phyloP scores from a whole-genome alignment of 1,140 invertebrate species.

The Phenacoccus solenopsis region DNA sequence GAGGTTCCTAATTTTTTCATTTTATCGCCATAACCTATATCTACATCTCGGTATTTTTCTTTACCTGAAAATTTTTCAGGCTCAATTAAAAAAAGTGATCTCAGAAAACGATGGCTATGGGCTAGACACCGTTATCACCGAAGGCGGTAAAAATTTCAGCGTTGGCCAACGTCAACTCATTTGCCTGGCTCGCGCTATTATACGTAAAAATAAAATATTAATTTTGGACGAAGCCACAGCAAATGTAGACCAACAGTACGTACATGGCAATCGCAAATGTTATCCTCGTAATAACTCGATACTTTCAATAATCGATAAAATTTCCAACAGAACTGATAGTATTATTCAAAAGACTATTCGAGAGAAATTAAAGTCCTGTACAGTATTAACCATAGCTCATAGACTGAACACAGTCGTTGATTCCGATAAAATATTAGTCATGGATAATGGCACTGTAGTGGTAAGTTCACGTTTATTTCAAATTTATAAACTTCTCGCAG shows the following conservation, averaged over 20 bases:
- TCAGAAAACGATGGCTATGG: conserved; percentile 37
- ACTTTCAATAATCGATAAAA: neutral
- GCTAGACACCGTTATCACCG: conserved; percentile 17
- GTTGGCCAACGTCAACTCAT: conserved; percentile 66
- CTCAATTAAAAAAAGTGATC: conserved; percentile 54
- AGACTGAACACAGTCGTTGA: conserved; percentile 56
- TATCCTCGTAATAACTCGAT: neutral
- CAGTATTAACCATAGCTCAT: conserved; percentile 70
- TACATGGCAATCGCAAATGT: neutral
- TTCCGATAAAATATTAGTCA: conserved; percentile 59
- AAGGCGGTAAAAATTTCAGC: conserved; percentile 44
- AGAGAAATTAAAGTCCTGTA: conserved; percentile 44
- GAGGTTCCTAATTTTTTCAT: conserved; percentile 36
- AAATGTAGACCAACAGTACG: conserved; percentile 44
- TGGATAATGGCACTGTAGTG: conserved; percentile 46
- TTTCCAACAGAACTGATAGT: conserved; percentile 43
- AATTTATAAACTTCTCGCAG: too few species aligned
- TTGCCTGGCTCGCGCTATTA: conserved; percentile 59
- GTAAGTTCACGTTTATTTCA: conserved; percentile 22
- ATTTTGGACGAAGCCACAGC: conserved; percentile 69
- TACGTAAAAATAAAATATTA: conserved; percentile 61
- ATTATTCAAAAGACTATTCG: conserved; percentile 48
- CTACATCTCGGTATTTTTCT: too few species aligned
- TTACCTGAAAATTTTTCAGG: conserved; percentile 32
- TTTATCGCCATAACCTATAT: too few species aligned